Base-by-base conservation (phyloP, 2,113 vertebrate genomes). In the Artemisiospiza belli region DNA sequence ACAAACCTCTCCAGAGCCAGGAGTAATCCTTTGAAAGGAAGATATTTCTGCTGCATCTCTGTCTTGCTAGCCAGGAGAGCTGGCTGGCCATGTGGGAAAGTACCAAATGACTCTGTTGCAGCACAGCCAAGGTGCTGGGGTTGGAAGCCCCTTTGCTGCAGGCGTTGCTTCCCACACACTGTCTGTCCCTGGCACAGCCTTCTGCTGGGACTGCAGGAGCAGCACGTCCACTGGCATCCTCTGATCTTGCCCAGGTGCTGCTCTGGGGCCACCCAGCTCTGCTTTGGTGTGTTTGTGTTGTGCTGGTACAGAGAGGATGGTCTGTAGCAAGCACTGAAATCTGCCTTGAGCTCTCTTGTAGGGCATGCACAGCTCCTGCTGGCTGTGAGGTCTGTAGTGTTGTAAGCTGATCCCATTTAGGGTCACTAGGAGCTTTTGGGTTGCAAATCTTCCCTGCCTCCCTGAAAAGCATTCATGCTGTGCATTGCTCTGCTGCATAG, bases 71-170 rank as follows among this genome's bases (percentile, higher is more conserved):
- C 94, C 82, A 39, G 82, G 51, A 88, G 51, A 77, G 67, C 78
- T 93, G 95, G 84, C 95, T 91, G 87, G 90, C 55, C 84, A 4
- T 83, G 63, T 96, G 94, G 88, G 94, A 95, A 94, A 93, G 79
- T 41, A 94, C 88, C 90, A 85, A 49, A 76, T 80, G 14, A 68
- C 63, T 77, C 49, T 15, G 31, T 5, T 89, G 62, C 87, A 87
- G 52, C 66, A 35, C 24, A 69, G 84, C 74, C 74, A 68, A 82
- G 62, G 78, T 90, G 74, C 87, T 94, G 51, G 76, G 41, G 15
- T 85, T 87, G 54, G 92, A 91, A 96, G 25, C 31, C 49, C 57
- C 37, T 82, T 73, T 73, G 46, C 88, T 87, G 30, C 74, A 85
- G 87, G 44, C 78, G 16, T 22, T 67, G 35, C 73, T 84, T 89